Conservation (phyloP, 2,113 vertebrate genomes). For the Emydocephalus ijimae region DNA sequence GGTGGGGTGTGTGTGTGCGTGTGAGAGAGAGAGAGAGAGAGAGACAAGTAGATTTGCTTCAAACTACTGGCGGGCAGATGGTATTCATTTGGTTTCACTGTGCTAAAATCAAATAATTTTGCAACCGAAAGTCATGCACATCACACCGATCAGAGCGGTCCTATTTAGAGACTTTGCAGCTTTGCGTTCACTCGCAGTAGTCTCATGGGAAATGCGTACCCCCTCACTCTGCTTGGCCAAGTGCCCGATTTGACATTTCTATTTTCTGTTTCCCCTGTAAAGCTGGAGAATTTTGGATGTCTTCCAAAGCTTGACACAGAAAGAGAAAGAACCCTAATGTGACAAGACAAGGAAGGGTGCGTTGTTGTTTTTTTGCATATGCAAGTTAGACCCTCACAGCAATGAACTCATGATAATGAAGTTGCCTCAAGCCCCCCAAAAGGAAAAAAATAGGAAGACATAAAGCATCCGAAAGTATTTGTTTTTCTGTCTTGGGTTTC, state of each 20-base stretch:
- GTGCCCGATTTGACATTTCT: constrained; percentile 1
- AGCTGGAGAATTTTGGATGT: not conserved
- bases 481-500: not conserved
- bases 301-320: not conserved
- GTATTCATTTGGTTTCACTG: not conserved
- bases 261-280: not conserved
- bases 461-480: not conserved
- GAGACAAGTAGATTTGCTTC: not conserved
- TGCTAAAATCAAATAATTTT: not conserved
- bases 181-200: not conserved
- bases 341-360: not conserved
- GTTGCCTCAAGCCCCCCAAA: fast-evolving
- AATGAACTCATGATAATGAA: constrained; percentile 24
- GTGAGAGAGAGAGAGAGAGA: too few species aligned
- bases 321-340: not conserved
- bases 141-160: not conserved
- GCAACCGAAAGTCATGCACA: not conserved
- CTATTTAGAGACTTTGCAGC: not conserved
- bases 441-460: not conserved
- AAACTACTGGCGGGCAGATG: not conserved
- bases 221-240: not conserved
- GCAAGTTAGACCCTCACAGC: not conserved
- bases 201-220: not conserved
- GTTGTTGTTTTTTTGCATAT: fast-evolving
- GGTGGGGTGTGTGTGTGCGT: fast-evolving